phyloP scores from a whole-genome alignment of 2,888 invertebrate genomes.

The Drosophila sordidula region DNA sequence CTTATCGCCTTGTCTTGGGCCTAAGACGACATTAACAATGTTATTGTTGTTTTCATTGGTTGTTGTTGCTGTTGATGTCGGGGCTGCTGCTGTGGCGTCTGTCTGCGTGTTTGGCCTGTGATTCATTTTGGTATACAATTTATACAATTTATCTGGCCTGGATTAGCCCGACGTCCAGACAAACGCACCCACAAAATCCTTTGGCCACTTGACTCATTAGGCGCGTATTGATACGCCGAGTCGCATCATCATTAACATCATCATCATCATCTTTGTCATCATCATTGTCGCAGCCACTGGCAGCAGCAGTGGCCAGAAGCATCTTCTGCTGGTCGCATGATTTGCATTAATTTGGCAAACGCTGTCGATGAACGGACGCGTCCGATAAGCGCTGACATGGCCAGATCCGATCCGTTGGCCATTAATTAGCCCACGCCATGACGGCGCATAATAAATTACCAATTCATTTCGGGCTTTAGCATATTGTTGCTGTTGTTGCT shows the following conservation, averaged over 20 bases:
- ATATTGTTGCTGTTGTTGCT: slow-evolving; percentile 42
- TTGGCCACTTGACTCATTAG: slow-evolving; percentile 82
- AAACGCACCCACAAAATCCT: slow-evolving; percentile 68
- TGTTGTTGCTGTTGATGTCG: slow-evolving; percentile 27
- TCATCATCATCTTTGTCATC: slow-evolving; percentile 17
- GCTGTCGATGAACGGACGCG: slow-evolving; percentile 73
- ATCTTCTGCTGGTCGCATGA: slow-evolving; percentile 74
- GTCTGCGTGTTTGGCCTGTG: slow-evolving; percentile 54
- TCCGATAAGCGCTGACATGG: slow-evolving; percentile 76
- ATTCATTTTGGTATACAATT: slow-evolving; percentile 72
- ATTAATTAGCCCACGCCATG: slow-evolving; percentile 79
- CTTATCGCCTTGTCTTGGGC: slow-evolving; percentile 69
- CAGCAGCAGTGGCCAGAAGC: slow-evolving; percentile 35
- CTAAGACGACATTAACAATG: slow-evolving; percentile 68
- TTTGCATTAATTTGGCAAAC: slow-evolving; percentile 81
- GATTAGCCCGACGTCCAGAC: slow-evolving; percentile 63
- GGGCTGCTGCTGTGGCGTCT: slow-evolving; percentile 23
- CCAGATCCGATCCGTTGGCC: slow-evolving; percentile 66
- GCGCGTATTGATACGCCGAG: slow-evolving; percentile 67
- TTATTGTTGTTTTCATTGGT: slow-evolving; percentile 27
- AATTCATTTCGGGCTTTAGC: slow-evolving; percentile 73
- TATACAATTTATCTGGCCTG: slow-evolving; percentile 78
- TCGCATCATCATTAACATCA: slow-evolving; percentile 41
- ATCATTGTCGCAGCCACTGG: slow-evolving; percentile 11
- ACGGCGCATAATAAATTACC: slow-evolving; percentile 79